Evolutionary conservation across 2,888 invertebrate genomes (phyloP).

Genomic region (Cheilosia scutellata): DNA sequence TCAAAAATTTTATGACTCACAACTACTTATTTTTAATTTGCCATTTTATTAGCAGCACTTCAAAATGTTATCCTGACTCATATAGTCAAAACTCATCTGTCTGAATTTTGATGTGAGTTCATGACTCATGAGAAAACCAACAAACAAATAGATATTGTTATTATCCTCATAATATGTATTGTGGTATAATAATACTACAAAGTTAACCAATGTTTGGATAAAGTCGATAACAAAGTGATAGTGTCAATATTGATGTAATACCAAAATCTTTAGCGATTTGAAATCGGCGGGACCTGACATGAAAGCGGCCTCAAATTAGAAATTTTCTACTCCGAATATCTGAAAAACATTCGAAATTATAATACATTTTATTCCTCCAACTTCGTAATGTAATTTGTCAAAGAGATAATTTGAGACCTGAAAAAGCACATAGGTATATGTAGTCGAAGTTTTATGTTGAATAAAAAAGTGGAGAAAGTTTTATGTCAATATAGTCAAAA

Average conservation of each 20-base stretch:
- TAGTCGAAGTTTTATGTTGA: too few relatives aligned
- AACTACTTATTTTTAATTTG: not conserved
- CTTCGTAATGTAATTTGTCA: too few relatives aligned
- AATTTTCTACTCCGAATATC: too few relatives aligned
- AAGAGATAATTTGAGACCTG: too few relatives aligned
- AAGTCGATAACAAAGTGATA: slow-evolving; percentile 1
- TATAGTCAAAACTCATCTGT: not conserved
- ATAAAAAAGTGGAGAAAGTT: too few relatives aligned
- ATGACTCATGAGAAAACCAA: not conserved
- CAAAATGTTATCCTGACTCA: not conserved
- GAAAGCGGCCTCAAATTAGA: too few relatives aligned
- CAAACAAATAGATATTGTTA: not conserved
- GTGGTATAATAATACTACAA: not conserved
- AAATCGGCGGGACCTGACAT: not conserved
- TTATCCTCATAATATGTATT: not conserved
- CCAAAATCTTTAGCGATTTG: not conserved
- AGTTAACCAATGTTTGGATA: not conserved
- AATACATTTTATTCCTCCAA: too few relatives aligned
- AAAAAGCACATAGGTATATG: too few relatives aligned
- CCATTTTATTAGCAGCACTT: not conserved
- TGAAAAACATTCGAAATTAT: too few relatives aligned
- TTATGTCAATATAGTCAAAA: too few relatives aligned
- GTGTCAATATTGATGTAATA: not conserved
- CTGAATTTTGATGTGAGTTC: not conserved
- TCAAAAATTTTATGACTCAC: not conserved